These are phyloP conservation scores for Catharus bicknelli DNA, from an alignment of 2,113 vertebrate species.

Conservation along the genomic window DNA sequence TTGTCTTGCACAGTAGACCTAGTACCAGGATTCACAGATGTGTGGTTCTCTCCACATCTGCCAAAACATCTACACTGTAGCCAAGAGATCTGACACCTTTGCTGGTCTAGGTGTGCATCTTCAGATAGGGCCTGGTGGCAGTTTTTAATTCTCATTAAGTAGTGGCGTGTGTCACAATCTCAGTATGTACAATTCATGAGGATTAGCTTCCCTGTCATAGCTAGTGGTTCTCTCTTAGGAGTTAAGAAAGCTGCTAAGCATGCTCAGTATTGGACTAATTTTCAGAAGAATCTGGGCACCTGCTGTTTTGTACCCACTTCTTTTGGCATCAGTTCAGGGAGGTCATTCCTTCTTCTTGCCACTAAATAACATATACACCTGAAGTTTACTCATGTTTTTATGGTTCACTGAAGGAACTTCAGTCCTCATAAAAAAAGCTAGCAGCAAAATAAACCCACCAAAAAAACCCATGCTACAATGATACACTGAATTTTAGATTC, in stretches of 20 bases:
- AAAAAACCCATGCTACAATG: fast-evolving
- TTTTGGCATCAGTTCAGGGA: not conserved
- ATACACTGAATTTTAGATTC: not conserved
- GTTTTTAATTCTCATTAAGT: not conserved
- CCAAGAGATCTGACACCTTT: not conserved
- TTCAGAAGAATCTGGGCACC: not conserved
- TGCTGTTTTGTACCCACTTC: not conserved
- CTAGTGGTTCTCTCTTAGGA: not conserved
- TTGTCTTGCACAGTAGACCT: not conserved
- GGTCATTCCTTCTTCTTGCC: not conserved
- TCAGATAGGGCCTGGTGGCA: not conserved
- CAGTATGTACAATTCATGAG: fast-evolving
- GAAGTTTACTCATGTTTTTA: not conserved
- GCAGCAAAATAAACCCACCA: not conserved
- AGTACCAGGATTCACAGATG: not conserved
- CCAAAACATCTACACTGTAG: not conserved
- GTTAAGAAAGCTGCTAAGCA: not conserved
- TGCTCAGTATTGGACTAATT: not conserved
- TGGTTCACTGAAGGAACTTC: not conserved
- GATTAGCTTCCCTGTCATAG: not conserved
- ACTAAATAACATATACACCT: not conserved
- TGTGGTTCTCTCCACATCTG: not conserved
- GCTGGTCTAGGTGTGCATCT: not conserved
- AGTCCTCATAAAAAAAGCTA: not conserved
- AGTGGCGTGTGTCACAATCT: not conserved